Evolutionary conservation across 2,888 invertebrate species (phyloP).

Genomic region (Tromatobia lineatoria): DNA sequence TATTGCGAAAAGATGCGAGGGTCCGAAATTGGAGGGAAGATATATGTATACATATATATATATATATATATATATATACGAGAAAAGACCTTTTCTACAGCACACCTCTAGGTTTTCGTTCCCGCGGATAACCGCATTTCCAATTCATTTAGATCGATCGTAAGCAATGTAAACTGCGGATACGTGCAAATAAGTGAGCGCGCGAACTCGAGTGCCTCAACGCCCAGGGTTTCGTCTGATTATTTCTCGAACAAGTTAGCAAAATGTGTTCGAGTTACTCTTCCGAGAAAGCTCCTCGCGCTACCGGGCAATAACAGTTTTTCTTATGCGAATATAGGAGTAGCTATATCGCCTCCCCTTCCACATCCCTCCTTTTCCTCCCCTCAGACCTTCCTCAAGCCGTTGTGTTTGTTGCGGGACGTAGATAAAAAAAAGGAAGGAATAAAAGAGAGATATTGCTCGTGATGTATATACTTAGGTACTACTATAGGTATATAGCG

Average conservation of each 20-base stretch:
- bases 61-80: no score
- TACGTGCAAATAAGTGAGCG: slow-evolving; percentile 78
- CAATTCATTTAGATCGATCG: slow-evolving; percentile 74
- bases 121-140: slow-evolving; percentile 64
- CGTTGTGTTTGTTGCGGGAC: slow-evolving; percentile 14
- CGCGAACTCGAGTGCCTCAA: slow-evolving; percentile 52
- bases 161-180: slow-evolving; percentile 79
- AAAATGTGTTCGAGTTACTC: slow-evolving; percentile 68
- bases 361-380: background rate
- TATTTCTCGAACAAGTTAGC: slow-evolving; percentile 72
- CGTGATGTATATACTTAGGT: background rate
- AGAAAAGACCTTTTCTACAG: slow-evolving; percentile 20
- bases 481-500: background rate
- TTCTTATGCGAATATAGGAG: slow-evolving; percentile 56
- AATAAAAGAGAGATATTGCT: slow-evolving; percentile 44
- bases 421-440: slow-evolving; percentile 37
- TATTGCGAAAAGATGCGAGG: slow-evolving; percentile 58
- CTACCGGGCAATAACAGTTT: slow-evolving; percentile 63
- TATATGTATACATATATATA: slow-evolving; percentile 5
- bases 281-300: slow-evolving; percentile 30
- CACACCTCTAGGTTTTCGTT: slow-evolving; percentile 24
- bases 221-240: slow-evolving; percentile 58
- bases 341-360: slow-evolving; percentile 21
- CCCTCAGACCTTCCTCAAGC: background rate
- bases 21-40: slow-evolving; percentile 64